A percentile compares a stretch with the other conserved stretches of the same genome.
phyloP scores from a whole-genome alignment of 2,113 vertebrate species.

The Camelus bactrianus region DNA sequence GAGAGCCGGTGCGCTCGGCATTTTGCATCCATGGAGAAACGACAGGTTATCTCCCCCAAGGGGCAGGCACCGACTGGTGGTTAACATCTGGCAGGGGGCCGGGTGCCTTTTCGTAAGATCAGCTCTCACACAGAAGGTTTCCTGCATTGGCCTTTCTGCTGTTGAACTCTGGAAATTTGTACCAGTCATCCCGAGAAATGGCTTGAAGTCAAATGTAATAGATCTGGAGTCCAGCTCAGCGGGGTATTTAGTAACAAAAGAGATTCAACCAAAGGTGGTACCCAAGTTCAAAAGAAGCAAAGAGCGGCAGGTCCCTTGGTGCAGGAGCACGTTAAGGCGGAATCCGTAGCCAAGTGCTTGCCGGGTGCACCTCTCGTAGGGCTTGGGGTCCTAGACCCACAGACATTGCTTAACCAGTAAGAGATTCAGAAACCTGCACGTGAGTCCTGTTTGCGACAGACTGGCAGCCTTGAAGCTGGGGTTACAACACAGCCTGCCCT shows the following conservation, averaged over 20 bases:
- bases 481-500: neutral
- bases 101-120: neutral
- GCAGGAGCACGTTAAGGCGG: neutral
- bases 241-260: neutral
- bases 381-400: neutral
- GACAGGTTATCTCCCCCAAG: neutral
- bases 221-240: neutral
- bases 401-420: neutral
- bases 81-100: neutral
- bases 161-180: conserved; percentile 15
- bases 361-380: neutral
- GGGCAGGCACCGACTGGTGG: neutral
- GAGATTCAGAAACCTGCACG: neutral
- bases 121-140: neutral
- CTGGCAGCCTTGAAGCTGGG: too few species aligned
- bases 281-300: neutral
- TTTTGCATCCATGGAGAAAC: neutral
- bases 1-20: neutral
- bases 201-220: neutral
- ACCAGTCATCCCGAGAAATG: neutral
- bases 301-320: neutral
- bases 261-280: neutral
- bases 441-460: neutral
- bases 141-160: neutral
- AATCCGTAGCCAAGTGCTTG: neutral